Conservation (phyloP, 2,888 invertebrate genomes). For the Orthonevra nobilis region DNA sequence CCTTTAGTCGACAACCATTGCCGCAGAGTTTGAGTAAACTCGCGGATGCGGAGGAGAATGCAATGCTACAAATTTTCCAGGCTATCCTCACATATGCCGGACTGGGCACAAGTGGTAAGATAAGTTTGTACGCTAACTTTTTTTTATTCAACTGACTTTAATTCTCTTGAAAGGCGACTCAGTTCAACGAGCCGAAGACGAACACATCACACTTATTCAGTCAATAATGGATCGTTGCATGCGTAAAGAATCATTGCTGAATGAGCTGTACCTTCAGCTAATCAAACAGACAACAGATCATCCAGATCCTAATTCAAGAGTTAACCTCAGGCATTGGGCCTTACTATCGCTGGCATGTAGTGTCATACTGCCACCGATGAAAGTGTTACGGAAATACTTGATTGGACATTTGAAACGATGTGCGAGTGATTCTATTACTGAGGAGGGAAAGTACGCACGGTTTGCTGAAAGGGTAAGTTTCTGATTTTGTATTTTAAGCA, state of each 20-base stretch:
- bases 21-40: conserved; percentile 91
- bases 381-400: conserved; percentile 91
- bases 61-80: conserved; percentile 93
- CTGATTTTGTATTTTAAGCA: background rate
- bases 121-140: conserved; percentile 68
- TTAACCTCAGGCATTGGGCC: conserved; percentile 95
- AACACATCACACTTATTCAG: conserved; percentile 93
- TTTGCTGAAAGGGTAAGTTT: conserved; percentile 90
- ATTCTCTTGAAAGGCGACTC: conserved; percentile 82
- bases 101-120: conserved; percentile 84
- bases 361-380: conserved; percentile 92
- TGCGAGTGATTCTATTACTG: conserved; percentile 92
- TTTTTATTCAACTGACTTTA: background rate
- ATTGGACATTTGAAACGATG: conserved; percentile 94
- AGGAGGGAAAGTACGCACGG: conserved; percentile 96
- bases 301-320: conserved; percentile 92
- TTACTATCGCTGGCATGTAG: conserved; percentile 89
- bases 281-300: conserved; percentile 97
- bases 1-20: conserved; percentile 90
- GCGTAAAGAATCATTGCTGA: conserved; percentile 92
- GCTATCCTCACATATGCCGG: conserved; percentile 94
- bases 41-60: conserved; percentile 92
- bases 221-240: conserved; percentile 94
- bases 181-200: conserved; percentile 89
- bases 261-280: conserved; percentile 94